Percentiles rank a stretch among this genome's conserved stretches.
Conservation (phyloP, 2,888 invertebrate genomes). For the Philhelius pedissequus region DNA sequence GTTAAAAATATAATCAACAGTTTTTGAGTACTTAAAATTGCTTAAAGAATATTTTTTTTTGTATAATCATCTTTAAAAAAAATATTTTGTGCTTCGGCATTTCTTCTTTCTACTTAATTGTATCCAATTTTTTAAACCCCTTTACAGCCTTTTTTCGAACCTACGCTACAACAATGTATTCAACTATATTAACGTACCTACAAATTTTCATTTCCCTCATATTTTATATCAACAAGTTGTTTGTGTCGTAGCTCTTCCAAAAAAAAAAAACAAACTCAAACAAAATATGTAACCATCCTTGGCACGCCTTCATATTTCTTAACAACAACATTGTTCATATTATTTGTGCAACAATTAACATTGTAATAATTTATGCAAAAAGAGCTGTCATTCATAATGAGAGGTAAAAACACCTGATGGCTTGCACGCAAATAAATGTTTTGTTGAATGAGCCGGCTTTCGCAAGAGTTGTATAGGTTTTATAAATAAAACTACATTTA, state of each 20-base stretch:
- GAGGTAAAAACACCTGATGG: constrained; percentile 31
- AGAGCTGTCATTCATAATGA: constrained; percentile 27
- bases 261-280: background rate
- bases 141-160: too few species aligned
- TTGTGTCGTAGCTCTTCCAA: background rate
- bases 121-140: too few species aligned
- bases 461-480: constrained; percentile 29
- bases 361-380: background rate
- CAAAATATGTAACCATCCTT: constrained; percentile 1
- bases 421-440: constrained; percentile 37
- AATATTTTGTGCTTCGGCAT: too few species aligned
- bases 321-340: background rate
- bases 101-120: too few species aligned
- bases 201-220: background rate
- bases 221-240: background rate
- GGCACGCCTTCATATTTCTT: background rate
- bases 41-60: too few species aligned
- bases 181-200: background rate
- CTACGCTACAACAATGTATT: background rate
- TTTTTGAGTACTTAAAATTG: too few species aligned
- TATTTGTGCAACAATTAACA: constrained; percentile 12
- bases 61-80: too few species aligned
- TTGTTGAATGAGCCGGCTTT: constrained; percentile 19
- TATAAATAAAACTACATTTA: constrained; percentile 4
- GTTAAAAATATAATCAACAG: too few species aligned